phyloP scores from a whole-genome alignment of 2,797 vertebrate species.

The Astyanax mexicanus region DNA sequence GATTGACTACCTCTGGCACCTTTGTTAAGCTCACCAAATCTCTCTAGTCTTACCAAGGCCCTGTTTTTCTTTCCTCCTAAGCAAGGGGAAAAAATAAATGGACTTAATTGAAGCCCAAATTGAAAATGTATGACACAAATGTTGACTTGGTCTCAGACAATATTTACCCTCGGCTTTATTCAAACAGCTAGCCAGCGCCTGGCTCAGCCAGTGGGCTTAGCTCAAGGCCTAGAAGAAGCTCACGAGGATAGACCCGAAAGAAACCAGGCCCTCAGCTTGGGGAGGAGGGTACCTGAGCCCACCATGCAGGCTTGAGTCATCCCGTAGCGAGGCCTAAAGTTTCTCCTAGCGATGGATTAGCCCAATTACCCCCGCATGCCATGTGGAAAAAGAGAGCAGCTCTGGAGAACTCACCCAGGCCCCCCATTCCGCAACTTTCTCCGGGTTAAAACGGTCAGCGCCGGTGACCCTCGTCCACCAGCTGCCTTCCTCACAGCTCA shows the following conservation, averaged over 20 bases:
- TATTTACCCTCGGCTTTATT: constrained; percentile 65
- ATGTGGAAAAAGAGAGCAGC: constrained; percentile 2
- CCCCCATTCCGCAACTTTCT: constrained; percentile 34
- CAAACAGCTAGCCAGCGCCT: constrained; percentile 50
- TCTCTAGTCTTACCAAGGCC: constrained; percentile 40
- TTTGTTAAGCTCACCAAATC: constrained; percentile 50
- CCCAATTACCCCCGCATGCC: constrained; percentile 52
- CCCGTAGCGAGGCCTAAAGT: constrained; percentile 30
- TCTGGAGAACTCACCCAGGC: constrained; percentile 8
- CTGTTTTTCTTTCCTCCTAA: constrained; percentile 63
- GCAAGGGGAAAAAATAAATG: constrained; percentile 58
- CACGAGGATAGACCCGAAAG: background rate
- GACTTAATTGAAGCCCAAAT: constrained; percentile 59
- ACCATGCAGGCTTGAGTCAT: constrained; percentile 12
- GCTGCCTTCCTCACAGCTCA: constrained; percentile 32
- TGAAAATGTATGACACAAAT: constrained; percentile 61
- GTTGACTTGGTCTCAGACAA: constrained; percentile 59
- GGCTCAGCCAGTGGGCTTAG: constrained; percentile 38
- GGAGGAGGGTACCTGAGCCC: background rate
- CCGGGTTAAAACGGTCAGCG: constrained; percentile 24
- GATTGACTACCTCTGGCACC: constrained; percentile 16
- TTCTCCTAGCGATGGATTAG: constrained; percentile 46
- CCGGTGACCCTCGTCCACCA: constrained; percentile 32
- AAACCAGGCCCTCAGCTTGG: constrained; percentile 14
- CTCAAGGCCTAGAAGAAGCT: constrained; percentile 18